Base-by-base conservation (phyloP, 2,888 invertebrate genomes). In the Heliconius cydno region DNA sequence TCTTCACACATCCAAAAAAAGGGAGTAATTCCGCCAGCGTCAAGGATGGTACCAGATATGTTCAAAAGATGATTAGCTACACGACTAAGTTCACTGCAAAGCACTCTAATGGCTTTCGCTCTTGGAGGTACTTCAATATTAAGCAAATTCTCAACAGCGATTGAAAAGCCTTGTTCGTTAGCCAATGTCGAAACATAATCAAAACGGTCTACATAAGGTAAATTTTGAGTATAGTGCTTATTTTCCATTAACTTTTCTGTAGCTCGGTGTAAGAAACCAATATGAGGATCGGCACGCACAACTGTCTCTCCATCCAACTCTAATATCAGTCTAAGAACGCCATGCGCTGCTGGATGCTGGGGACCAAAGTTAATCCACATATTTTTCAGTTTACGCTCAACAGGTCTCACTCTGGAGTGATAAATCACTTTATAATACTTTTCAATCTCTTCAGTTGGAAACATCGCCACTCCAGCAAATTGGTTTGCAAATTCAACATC, bases 1-100 rank as follows among this genome's bases (percentile, higher is more conserved):
- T 98, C 98, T 91, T 98, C 98, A 89, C 98, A 98, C 88, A 98
- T 95, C 98, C 98, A 98, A 91, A 98, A 98, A 87, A 98, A 97
- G 1, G 98, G 98, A 1, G 98, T 98, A 84, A 98, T 97, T 7
- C 97, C 98, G 34, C 98, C 98, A 34, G 97, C 96, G 87, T 98
- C 98, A 25, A 98, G 93, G 34, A 97, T 95, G 81, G 97, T 97
- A 0, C 97, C 96, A 0, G 96, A 96, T 68, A 98, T 90, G 77
- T 97, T 97, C 92, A 98, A 96, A 76, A 97, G 93, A 90, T 98
- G 98, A 90, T 98, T 98, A 77, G 97, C 95, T 74, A 98, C 88
- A 72, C 98, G 96, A 78, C 96, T 97, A 22, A 98, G 90, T 92
- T 98, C 98, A 25, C 95, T 96, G 90, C 97, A 97, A 85, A 98